A percentile compares a stretch with the other conserved stretches of the same genome.
Evolutionary conservation across 2,888 invertebrate species (phyloP).

Genomic region (Stomorhina lunata): DNA sequence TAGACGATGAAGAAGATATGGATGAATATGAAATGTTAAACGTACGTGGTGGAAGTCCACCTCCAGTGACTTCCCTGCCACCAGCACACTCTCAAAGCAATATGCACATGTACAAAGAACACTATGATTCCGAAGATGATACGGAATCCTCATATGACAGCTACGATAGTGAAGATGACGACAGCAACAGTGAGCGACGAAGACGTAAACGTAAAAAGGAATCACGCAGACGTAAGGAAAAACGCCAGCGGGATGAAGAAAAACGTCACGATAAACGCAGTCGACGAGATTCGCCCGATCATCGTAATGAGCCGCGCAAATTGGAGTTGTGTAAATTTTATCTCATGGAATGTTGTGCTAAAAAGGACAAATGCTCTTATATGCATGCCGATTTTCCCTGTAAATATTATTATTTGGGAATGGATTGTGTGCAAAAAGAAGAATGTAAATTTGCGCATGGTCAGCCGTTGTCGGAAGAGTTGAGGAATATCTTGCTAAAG

Average conservation of each 20-base stretch:
- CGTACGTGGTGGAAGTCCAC: constrained; percentile 88
- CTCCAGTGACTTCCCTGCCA: constrained; percentile 71
- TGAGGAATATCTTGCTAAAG: constrained; percentile 84
- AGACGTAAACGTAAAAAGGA: constrained; percentile 75
- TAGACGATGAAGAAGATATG: constrained; percentile 80
- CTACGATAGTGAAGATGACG: constrained; percentile 77
- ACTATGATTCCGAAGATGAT: constrained; percentile 82
- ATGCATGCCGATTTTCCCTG: constrained; percentile 99
- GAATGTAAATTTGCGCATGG: constrained; percentile 97
- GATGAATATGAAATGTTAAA: constrained; percentile 91
- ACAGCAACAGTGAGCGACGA: constrained; percentile 67
- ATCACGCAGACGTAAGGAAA: constrained; percentile 79
- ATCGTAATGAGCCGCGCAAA: constrained; percentile 93
- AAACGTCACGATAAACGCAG: constrained; percentile 81
- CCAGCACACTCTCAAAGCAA: constrained; percentile 69
- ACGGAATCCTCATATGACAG: constrained; percentile 82
- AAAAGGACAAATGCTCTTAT: constrained; percentile 96
- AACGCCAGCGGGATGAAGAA: constrained; percentile 79
- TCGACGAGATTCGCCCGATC: constrained; percentile 84
- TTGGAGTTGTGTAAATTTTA: constrained; percentile 98
- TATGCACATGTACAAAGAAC: constrained; percentile 72
- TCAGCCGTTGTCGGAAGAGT: constrained; percentile 90
- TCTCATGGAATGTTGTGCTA: constrained; percentile 95
- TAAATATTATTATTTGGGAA: constrained; percentile 96
- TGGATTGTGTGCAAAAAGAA: constrained; percentile 90